Evolutionary conservation across 2,113 vertebrate species (phyloP), one percentile per base, ranked within the genome.

Genomic region (Oreotragus oreotragus): DNA sequence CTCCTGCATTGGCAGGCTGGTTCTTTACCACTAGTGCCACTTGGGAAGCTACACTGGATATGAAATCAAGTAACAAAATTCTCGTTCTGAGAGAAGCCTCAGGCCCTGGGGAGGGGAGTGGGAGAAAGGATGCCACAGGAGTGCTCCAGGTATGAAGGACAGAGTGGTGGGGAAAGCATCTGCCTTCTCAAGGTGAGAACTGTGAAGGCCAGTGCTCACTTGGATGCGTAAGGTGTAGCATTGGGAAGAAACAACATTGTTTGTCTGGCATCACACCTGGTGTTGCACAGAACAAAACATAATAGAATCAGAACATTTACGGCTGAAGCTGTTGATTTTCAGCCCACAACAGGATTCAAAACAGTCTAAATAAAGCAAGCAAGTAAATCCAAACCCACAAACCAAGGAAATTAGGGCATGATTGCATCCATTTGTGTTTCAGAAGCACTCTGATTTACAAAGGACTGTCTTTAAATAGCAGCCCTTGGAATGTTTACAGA

Each of bases 351-450:
- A 49, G 81, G 47, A 91, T 91, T 66, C 49, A 39, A 60, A 85
- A 85, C n/a, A 19, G 70, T 84, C 88, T 94, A 88, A 96, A 94
- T 85, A 94, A 86, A 98, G 93, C 55, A 57, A 53, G 53, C 66
- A n/a, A 94, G 70, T 89, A 57, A 83, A 85, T 91, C 13, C 86
- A 91, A 87, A 76, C 33, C 77, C 93, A 84, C 81, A 87, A 85
- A 94, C 43, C 30, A 39, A 55, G 91, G 49, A 64, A 94, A 96
- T 92, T 53, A 96, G 83, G 88, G 70, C 25, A 55, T 47, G 33
- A 92, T 76, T 66, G 14, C 43, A 62, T 53, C 58, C 91, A 57
- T 70, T 94, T 88, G 81, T 89, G 77, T 77, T 93, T 96, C 60
- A 95, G 77, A 91, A 93, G 62, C 17, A 14, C 91, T 88, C 70